These are phyloP conservation scores for Moxostoma hubbsi DNA, from an alignment of 2,797 vertebrate species.

Conservation along the genomic window DNA sequence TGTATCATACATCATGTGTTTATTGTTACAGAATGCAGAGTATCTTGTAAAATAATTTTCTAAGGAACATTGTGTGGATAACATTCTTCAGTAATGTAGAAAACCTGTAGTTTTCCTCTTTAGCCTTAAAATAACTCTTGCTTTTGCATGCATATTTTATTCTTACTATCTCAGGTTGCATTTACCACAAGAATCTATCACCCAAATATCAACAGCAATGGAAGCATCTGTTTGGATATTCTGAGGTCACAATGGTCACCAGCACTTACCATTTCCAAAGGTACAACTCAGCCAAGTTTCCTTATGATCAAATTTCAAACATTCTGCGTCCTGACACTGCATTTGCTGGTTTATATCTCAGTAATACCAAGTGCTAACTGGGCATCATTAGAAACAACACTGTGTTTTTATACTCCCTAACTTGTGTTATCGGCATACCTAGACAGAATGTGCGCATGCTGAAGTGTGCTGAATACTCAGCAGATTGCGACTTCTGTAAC, in stretches of 20 bases:
- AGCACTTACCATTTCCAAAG: slow-evolving; percentile 87
- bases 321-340: neutral
- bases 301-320: too few relatives aligned
- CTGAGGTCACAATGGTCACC: slow-evolving; percentile 85
- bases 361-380: neutral
- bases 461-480: too few relatives aligned
- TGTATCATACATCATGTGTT: neutral
- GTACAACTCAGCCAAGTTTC: slow-evolving; percentile 62
- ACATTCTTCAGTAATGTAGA: neutral
- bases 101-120: neutral
- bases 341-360: neutral
- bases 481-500: too few relatives aligned
- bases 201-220: slow-evolving; percentile 73
- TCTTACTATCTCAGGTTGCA: slow-evolving; percentile 76
- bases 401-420: neutral
- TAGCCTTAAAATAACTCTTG: neutral
- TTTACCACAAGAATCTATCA: slow-evolving; percentile 85
- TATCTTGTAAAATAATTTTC: neutral
- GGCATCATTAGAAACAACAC: neutral
- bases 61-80: neutral
- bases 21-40: neutral
- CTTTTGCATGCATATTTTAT: neutral
- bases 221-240: slow-evolving; percentile 78
- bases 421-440: neutral
- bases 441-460: neutral